These are phyloP conservation scores for Heptranchias perlo DNA, from an alignment of 2,113 vertebrate genomes.

Conservation along the genomic window DNA sequence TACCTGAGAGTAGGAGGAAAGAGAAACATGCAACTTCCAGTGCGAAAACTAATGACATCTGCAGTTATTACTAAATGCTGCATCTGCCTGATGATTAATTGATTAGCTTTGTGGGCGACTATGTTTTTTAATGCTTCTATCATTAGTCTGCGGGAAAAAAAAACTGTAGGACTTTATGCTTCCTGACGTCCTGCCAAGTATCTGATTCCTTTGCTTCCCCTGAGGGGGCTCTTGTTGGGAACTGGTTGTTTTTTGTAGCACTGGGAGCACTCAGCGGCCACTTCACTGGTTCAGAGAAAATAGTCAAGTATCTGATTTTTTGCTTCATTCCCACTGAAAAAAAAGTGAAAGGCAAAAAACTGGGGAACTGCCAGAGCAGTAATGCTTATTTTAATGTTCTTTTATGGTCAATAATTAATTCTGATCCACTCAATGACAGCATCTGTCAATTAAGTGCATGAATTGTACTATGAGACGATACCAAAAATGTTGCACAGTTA, in stretches of 20 bases:
- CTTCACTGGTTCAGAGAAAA: background rate
- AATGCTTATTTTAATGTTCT: background rate
- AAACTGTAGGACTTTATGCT: background rate
- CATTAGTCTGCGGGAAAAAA: background rate
- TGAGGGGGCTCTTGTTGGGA: background rate
- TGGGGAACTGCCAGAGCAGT: background rate
- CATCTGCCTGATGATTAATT: conserved; percentile 1
- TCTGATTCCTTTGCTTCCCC: background rate
- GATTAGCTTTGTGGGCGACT: background rate
- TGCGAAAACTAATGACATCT: background rate
- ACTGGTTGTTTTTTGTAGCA: background rate
- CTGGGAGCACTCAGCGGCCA: background rate
- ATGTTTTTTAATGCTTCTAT: background rate
- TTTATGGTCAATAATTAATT: background rate
- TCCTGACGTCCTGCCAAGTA: background rate
- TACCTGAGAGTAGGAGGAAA: background rate
- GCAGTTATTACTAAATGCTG: background rate
- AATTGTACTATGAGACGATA: background rate
- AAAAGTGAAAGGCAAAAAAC: background rate
- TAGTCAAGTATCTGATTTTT: background rate
- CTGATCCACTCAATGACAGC: background rate
- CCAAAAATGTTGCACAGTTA: background rate
- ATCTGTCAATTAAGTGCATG: background rate
- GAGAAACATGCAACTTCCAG: background rate
- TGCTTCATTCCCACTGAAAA: background rate